Evolutionary conservation across 2,888 invertebrate genomes (phyloP).

Genomic region (Microctonus hyperodae): DNA sequence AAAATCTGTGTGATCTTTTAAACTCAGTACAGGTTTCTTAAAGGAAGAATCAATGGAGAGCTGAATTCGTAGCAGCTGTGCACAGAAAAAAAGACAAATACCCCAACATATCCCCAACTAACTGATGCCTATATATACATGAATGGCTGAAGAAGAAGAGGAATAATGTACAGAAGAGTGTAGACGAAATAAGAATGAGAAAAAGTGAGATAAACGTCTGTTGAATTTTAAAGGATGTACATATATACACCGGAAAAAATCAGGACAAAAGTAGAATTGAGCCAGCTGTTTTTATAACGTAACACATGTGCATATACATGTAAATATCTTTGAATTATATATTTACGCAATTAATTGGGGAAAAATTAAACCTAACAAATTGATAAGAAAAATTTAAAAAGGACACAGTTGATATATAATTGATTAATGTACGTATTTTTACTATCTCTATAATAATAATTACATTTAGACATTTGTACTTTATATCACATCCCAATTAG

Average conservation of each 20-base stretch:
- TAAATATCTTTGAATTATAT: too few relatives aligned
- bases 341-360: too few relatives aligned
- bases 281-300: too few relatives aligned
- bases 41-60: background rate
- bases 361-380: too few relatives aligned
- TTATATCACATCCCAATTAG: too few relatives aligned
- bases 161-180: background rate
- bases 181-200: background rate
- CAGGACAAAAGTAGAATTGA: too few relatives aligned
- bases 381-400: too few relatives aligned
- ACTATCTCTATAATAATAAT: background rate
- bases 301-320: too few relatives aligned
- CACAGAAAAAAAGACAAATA: background rate
- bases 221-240: too few relatives aligned
- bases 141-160: background rate
- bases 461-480: background rate
- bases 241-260: too few relatives aligned
- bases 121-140: background rate
- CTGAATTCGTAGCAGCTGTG: background rate
- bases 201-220: background rate
- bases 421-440: background rate
- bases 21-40: background rate
- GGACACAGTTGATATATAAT: background rate
- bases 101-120: too few relatives aligned
- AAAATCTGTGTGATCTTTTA: background rate